Evolutionary conservation across 2,888 invertebrate species (phyloP).

Genomic region (Flexamia atlantica): DNA sequence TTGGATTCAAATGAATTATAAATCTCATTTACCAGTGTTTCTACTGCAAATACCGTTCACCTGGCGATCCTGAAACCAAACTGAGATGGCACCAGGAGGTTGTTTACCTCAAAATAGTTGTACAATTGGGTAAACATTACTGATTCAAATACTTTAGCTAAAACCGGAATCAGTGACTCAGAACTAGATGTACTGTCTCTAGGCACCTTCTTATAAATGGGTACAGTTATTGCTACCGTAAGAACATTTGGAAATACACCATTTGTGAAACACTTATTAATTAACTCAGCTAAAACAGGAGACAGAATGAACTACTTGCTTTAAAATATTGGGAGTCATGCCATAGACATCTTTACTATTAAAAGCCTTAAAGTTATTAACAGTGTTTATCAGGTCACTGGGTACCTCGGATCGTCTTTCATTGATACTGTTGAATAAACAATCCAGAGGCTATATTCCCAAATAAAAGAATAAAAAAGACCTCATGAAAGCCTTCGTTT

Average conservation of each 20-base stretch:
- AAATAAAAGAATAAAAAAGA: too few species aligned
- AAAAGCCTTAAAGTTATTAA: too few species aligned
- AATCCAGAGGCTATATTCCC: too few species aligned
- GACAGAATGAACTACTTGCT: too few species aligned
- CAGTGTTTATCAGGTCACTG: too few species aligned
- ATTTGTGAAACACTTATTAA: background rate
- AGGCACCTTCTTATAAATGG: constrained; percentile 45
- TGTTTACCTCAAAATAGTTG: constrained; percentile 5
- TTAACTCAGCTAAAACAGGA: background rate
- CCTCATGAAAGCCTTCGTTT: too few species aligned
- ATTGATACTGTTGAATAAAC: too few species aligned
- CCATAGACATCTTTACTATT: too few species aligned
- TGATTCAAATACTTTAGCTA: constrained; percentile 42
- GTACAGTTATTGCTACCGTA: constrained; percentile 34
- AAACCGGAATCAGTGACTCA: constrained; percentile 29
- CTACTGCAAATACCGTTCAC: constrained; percentile 6
- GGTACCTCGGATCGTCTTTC: too few species aligned
- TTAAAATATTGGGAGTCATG: too few species aligned
- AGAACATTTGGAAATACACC: constrained; percentile 35
- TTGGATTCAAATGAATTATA: constrained; percentile 11
- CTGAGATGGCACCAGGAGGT: constrained; percentile 2
- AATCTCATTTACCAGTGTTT: background rate
- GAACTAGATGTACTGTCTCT: background rate
- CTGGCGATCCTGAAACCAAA: constrained; percentile 42
- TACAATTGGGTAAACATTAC: constrained; percentile 34